Conservation (phyloP, 1,140 invertebrate genomes). For the Pentalonia nigronervosa region DNA sequence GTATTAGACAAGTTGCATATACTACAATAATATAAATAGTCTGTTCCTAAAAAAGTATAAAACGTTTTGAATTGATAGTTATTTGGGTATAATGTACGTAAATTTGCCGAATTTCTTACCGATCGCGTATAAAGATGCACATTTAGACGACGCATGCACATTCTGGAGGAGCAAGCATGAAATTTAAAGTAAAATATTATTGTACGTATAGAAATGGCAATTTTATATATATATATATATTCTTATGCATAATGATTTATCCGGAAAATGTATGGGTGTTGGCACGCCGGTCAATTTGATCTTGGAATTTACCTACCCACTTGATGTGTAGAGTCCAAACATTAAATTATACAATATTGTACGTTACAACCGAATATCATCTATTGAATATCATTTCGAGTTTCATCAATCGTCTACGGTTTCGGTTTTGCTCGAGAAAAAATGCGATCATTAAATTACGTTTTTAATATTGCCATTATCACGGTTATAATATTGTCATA, state of each 20-base stretch:
- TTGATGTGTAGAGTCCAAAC: too few relatives aligned
- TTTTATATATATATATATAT: too few relatives aligned
- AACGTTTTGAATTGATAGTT: not conserved
- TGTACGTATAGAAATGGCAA: too few relatives aligned
- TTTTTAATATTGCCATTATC: not conserved
- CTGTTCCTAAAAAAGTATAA: not conserved
- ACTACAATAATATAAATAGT: not conserved
- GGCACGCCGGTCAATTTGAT: not conserved
- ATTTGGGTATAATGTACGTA: not conserved
- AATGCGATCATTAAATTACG: not conserved
- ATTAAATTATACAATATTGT: too few relatives aligned
- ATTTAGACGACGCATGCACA: not conserved
- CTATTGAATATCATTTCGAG: not conserved
- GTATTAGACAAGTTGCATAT: not conserved
- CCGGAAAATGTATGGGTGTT: too few relatives aligned
- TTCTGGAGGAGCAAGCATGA: not conserved
- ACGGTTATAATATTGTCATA: not conserved
- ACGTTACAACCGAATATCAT: not conserved
- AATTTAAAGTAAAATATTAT: not conserved
- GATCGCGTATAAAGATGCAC: constrained; percentile 14
- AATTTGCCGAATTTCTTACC: not conserved
- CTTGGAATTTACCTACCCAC: not conserved
- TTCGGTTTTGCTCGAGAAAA: not conserved
- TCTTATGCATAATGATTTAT: too few relatives aligned
- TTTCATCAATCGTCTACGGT: not conserved